Base-by-base conservation (phyloP, 2,888 invertebrate species). In the Morinoia aosen region DNA sequence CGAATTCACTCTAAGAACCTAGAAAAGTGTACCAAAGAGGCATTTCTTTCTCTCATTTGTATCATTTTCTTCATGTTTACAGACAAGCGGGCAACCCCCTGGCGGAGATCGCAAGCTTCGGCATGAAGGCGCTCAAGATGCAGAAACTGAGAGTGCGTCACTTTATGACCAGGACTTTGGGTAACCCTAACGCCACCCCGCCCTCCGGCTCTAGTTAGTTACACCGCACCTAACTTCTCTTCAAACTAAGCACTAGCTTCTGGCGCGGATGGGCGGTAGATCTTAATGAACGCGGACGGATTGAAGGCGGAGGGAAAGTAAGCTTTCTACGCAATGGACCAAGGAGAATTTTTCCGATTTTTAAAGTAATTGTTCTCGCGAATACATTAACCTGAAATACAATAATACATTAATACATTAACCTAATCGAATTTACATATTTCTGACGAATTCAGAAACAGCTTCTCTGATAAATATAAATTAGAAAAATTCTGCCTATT, bases 141-240 rank as follows among this genome's bases (percentile, higher is more conserved):
- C 96, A 96, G 96, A 96, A 96, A 57, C 95, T 96, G 48, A 90
- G 96, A 4, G 96, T 96, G 39, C 96, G 96, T 33, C 96, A 96
- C 90, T 96, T 96, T 91, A 96, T 96, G 58, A 96, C 95, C 91
- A 95, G 96, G 58, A 96, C 96, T 19, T 95, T 96, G 10, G 96
- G 96, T n/a, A 91, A 95, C 90, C 95, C 95, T 61, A 95, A 90
- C 64, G 58, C 95, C 90, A 40, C 90, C 57, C 95, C 95, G 19
- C 61, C 95, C 58, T 76, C 95, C 11, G 95, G 95, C 5, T 57
- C 95, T 40, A 95, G 95, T 95, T 95, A 95, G 95, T 95, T 8
- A 95, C 56, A 57, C 94, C 12, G 40, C 94, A 33, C 58, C 58
- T 90, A 90, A 90, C 48, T 48, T 90, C 90, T 90, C 90, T 90